Evolutionary conservation across 2,797 vertebrate species (phyloP).

Genomic region (Agapornis canus): DNA sequence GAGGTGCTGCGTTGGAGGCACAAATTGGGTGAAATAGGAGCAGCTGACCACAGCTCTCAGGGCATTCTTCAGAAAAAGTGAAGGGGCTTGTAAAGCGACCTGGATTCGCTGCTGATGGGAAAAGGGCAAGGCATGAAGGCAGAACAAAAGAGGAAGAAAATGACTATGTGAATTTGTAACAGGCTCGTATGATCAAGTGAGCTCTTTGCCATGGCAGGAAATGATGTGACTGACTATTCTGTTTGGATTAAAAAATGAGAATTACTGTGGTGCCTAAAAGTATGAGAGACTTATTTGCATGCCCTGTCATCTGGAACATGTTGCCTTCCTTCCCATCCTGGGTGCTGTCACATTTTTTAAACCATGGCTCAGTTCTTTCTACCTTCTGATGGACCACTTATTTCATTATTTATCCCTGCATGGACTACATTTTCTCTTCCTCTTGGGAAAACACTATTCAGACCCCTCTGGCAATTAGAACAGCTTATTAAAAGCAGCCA

Average conservation of each 20-base stretch:
- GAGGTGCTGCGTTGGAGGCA: background rate
- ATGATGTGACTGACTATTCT: background rate
- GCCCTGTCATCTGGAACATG: slow-evolving; percentile 16
- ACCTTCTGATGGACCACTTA: background rate
- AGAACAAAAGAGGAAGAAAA: background rate
- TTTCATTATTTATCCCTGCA: background rate
- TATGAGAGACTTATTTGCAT: background rate
- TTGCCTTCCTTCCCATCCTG: background rate
- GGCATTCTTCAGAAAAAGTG: background rate
- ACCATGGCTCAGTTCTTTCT: background rate
- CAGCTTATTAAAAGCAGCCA: background rate
- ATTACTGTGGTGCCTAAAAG: background rate
- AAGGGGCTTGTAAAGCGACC: background rate
- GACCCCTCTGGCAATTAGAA: background rate
- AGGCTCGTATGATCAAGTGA: background rate
- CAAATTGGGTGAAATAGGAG: slow-evolving; percentile 18
- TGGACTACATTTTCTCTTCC: background rate
- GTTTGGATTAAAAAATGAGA: slow-evolving; percentile 25
- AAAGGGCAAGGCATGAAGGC: background rate
- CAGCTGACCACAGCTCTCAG: background rate
- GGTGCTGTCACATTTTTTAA: slow-evolving; percentile 23
- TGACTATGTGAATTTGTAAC: background rate
- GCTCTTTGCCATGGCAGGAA: background rate
- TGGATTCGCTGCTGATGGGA: background rate
- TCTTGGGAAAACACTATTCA: background rate